Conservation (phyloP, 2,113 vertebrate species). For the Sarotherodon lohbergeri region DNA sequence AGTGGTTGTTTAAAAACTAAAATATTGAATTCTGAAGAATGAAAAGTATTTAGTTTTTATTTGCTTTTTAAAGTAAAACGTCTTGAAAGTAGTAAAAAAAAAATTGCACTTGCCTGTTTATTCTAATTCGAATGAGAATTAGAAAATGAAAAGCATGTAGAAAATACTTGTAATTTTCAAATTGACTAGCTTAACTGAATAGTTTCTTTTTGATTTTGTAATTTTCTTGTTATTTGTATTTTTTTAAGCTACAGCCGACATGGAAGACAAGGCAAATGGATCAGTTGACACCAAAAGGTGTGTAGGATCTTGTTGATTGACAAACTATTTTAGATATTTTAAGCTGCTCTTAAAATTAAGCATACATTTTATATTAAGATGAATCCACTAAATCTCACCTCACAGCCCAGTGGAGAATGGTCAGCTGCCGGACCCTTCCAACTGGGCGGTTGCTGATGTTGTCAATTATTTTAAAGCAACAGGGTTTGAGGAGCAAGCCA, state of each 20-base stretch:
- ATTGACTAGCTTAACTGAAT: neutral
- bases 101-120: neutral
- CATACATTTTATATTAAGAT: neutral
- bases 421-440: constrained; percentile 87
- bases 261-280: constrained; percentile 96
- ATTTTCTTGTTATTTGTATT: neutral
- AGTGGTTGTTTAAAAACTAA: neutral
- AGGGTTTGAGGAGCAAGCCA: constrained; percentile 96
- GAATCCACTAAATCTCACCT: neutral
- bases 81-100: neutral
- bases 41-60: neutral
- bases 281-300: constrained; percentile 90
- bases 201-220: neutral
- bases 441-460: constrained; percentile 92
- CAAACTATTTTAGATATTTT: neutral
- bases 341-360: neutral
- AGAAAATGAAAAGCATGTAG: neutral
- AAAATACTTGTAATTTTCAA: neutral
- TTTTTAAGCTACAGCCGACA: constrained; percentile 69
- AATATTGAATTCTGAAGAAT: neutral
- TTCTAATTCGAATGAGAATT: neutral
- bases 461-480: constrained; percentile 96
- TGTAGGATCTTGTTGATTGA: neutral
- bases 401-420: constrained; percentile 81
- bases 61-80: neutral